Conservation (phyloP, 2,113 vertebrate genomes). For the Pachyramphus minor region DNA sequence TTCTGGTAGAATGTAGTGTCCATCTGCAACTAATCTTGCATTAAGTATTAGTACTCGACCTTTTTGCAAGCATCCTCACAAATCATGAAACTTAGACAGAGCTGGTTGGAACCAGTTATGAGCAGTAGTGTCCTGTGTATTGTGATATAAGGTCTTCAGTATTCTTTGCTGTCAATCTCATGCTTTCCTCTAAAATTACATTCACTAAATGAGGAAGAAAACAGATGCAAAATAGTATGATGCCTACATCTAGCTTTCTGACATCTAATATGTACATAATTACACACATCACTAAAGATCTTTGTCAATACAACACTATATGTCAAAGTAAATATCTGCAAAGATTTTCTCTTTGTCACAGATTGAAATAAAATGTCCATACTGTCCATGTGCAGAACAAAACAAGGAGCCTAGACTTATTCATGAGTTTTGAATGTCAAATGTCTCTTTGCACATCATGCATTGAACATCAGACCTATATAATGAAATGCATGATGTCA, state of each 20-base stretch:
- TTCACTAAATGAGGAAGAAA: neutral
- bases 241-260: neutral
- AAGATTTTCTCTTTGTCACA: neutral
- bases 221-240: neutral
- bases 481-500: constrained; percentile 54
- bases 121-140: neutral
- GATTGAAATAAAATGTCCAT: neutral
- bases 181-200: neutral
- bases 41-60: neutral
- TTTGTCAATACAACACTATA: neutral
- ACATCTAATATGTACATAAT: neutral
- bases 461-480: constrained; percentile 22
- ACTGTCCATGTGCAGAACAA: neutral
- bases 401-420: neutral
- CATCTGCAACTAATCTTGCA: neutral
- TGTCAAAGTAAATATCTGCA: neutral
- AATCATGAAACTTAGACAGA: neutral
- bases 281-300: neutral
- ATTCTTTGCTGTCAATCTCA: neutral
- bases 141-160: neutral
- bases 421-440: constrained; percentile 11
- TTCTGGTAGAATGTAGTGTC: neutral
- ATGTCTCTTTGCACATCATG: neutral
- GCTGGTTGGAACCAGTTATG: neutral
- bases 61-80: neutral